Evolutionary conservation across 2,797 vertebrate species (phyloP).

Genomic region (Peromyscus melanophrys): DNA sequence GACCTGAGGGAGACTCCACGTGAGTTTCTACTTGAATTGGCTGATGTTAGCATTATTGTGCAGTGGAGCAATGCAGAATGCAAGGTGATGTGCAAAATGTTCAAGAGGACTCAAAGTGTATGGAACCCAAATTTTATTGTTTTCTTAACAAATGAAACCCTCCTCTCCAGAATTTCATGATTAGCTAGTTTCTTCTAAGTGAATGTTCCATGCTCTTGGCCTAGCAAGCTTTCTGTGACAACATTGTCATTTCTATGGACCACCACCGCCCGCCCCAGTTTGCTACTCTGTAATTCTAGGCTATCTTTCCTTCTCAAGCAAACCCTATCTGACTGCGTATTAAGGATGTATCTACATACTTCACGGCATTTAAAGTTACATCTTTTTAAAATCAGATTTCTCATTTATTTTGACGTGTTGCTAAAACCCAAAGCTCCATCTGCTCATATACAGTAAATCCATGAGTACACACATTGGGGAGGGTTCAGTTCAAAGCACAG

Average conservation of each 20-base stretch:
- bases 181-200: neutral
- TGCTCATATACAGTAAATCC: neutral
- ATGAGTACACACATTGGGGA: neutral
- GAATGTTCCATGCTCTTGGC: neutral
- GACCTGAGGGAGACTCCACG: neutral
- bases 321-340: neutral
- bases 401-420: neutral
- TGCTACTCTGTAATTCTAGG: neutral
- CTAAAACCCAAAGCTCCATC: neutral
- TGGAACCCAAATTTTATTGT: neutral
- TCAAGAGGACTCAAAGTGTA: neutral
- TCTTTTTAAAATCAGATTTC: neutral
- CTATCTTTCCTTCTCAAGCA: neutral
- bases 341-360: neutral
- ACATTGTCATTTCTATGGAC: neutral
- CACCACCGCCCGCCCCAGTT: neutral
- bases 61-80: neutral
- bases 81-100: neutral
- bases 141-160: neutral
- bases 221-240: neutral
- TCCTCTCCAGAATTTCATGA: neutral
- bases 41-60: neutral
- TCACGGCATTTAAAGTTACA: neutral
- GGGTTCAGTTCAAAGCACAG: neutral
- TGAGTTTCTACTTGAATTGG: neutral